Evolutionary conservation across 2,888 invertebrate species (phyloP).

Genomic region (Keiferia lycopersicella): DNA sequence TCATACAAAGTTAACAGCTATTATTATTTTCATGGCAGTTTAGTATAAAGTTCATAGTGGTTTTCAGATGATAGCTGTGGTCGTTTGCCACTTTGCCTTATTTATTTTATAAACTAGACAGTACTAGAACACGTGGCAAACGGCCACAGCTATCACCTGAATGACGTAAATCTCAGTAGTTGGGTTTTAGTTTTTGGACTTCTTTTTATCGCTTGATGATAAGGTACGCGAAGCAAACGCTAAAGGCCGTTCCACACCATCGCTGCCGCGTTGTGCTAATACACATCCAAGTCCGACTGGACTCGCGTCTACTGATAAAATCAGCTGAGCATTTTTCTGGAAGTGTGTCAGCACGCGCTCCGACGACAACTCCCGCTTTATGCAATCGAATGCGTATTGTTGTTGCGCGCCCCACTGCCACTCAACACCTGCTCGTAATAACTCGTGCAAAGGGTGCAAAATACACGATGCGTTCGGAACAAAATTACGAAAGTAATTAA

Average conservation of each 20-base stretch:
- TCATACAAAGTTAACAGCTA: too few species aligned
- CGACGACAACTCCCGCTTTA: not conserved
- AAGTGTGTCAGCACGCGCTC: slow-evolving; percentile 32
- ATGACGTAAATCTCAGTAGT: too few species aligned
- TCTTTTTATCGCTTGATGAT: slow-evolving; percentile 26
- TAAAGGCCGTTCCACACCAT: not conserved
- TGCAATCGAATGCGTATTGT: not conserved
- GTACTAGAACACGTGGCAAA: too few species aligned
- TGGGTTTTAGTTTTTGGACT: too few species aligned
- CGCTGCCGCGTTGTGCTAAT: not conserved
- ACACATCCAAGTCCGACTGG: slow-evolving; percentile 6
- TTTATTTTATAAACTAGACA: too few species aligned
- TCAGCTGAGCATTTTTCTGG: slow-evolving; percentile 25
- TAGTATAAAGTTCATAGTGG: too few species aligned
- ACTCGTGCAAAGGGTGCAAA: slow-evolving; percentile 28
- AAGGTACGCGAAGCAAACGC: slow-evolving; percentile 8
- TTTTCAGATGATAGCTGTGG: too few species aligned
- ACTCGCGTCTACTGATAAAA: slow-evolving; percentile 29
- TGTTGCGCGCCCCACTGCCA: slow-evolving; percentile 29
- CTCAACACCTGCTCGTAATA: slow-evolving; percentile 22
- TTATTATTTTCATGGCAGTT: too few species aligned
- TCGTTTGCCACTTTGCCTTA: too few species aligned
- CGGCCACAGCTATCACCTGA: too few species aligned
- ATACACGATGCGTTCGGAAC: slow-evolving; percentile 29
- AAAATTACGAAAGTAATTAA: slow-evolving; percentile 33